Conservation (phyloP, 2,113 vertebrate genomes). For the Upupa epops region DNA sequence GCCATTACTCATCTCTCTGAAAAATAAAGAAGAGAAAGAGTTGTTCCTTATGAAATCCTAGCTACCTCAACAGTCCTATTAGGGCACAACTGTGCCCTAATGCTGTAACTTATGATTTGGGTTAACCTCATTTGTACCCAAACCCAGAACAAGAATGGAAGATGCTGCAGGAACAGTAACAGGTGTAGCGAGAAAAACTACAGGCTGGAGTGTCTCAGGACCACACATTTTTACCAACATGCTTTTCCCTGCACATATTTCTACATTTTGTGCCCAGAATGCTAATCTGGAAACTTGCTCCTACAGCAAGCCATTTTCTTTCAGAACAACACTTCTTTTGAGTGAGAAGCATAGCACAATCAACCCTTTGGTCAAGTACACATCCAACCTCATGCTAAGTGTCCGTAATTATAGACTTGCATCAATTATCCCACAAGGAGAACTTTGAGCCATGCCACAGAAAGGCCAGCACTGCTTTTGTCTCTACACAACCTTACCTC, state of each 20-base stretch:
- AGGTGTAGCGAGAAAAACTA: background rate
- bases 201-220: background rate
- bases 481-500: rapidly evolving
- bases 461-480: background rate
- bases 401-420: background rate
- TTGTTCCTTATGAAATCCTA: background rate
- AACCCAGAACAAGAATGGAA: background rate
- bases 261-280: background rate
- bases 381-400: background rate
- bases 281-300: background rate
- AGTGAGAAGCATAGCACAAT: background rate
- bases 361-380: background rate
- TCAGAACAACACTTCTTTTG: background rate
- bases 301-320: background rate
- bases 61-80: background rate
- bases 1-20: background rate
- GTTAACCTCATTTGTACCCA: background rate
- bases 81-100: background rate
- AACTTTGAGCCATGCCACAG: background rate
- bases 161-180: background rate
- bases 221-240: rapidly evolving
- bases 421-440: background rate
- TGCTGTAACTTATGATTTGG: background rate
- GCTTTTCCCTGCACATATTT: background rate
- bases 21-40: background rate